Evolutionary conservation across 2,797 vertebrate genomes (phyloP).

Genomic region (Ammospiza maritima): DNA sequence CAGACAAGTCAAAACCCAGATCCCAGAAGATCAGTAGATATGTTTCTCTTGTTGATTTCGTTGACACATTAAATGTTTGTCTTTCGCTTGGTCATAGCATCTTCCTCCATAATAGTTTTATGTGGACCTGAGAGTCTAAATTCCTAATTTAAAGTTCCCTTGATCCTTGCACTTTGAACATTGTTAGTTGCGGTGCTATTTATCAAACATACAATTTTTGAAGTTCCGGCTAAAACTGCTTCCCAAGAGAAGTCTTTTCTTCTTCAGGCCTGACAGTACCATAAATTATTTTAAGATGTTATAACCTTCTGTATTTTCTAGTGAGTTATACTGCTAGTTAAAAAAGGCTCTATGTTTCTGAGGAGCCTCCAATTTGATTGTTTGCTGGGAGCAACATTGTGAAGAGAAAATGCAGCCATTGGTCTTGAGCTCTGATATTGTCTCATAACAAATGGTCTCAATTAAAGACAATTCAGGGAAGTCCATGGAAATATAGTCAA

Average conservation of each 20-base stretch:
- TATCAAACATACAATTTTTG: slow-evolving; percentile 65
- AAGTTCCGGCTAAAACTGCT: slow-evolving; percentile 53
- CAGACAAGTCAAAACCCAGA: neutral
- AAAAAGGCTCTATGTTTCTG: slow-evolving; percentile 11
- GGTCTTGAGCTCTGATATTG: slow-evolving; percentile 5
- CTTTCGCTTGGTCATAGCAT: slow-evolving; percentile 9
- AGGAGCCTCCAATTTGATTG: slow-evolving; percentile 19
- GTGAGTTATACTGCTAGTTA: slow-evolving; percentile 60
- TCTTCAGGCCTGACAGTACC: slow-evolving; percentile 59
- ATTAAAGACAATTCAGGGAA: slow-evolving; percentile 51
- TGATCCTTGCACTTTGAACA: slow-evolving; percentile 53
- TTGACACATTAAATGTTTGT: slow-evolving; percentile 24
- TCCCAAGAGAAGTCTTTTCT: slow-evolving; percentile 66
- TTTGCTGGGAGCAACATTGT: neutral
- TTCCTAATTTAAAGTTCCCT: slow-evolving; percentile 56
- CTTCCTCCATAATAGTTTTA: slow-evolving; percentile 27
- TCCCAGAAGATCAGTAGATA: neutral
- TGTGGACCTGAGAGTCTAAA: slow-evolving; percentile 20
- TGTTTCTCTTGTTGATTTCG: neutral
- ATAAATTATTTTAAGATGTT: slow-evolving; percentile 72
- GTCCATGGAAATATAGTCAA: slow-evolving; percentile 25
- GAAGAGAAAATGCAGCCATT: slow-evolving; percentile 6
- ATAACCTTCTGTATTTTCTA: slow-evolving; percentile 59
- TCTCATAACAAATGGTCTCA: slow-evolving; percentile 51
- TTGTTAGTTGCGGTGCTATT: slow-evolving; percentile 61